phyloP scores from a whole-genome alignment of 2,888 invertebrate species.

The Acanthosepion esculentum region DNA sequence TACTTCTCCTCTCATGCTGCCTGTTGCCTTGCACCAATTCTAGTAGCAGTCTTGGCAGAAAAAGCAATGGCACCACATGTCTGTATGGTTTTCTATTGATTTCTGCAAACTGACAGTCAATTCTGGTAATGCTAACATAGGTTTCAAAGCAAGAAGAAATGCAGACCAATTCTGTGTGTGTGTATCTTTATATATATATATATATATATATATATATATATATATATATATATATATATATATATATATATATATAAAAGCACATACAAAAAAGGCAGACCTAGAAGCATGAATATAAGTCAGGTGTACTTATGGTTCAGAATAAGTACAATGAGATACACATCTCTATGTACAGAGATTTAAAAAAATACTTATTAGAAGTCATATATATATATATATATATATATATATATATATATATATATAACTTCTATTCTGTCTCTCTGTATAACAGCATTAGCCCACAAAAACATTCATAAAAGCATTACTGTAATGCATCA shows the following conservation, averaged over 20 bases:
- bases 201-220: not conserved
- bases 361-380: no score
- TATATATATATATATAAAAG: not conserved
- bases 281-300: not conserved
- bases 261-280: not conserved
- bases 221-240: not conserved
- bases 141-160: no score
- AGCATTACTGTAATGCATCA: not conserved
- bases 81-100: no score
- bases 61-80: no score
- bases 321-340: not conserved
- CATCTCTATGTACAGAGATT: no score
- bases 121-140: no score
- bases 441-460: not conserved
- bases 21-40: no score
- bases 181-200: not conserved
- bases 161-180: not conserved
- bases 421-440: not conserved
- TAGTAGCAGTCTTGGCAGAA: no score
- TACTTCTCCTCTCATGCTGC: no score
- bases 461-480: not conserved
- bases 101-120: no score
- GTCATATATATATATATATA: not conserved
- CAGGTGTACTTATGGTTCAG: not conserved
- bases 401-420: not conserved